phyloP scores from a whole-genome alignment of 1,140 invertebrate species.

The Micrasema minimum region DNA sequence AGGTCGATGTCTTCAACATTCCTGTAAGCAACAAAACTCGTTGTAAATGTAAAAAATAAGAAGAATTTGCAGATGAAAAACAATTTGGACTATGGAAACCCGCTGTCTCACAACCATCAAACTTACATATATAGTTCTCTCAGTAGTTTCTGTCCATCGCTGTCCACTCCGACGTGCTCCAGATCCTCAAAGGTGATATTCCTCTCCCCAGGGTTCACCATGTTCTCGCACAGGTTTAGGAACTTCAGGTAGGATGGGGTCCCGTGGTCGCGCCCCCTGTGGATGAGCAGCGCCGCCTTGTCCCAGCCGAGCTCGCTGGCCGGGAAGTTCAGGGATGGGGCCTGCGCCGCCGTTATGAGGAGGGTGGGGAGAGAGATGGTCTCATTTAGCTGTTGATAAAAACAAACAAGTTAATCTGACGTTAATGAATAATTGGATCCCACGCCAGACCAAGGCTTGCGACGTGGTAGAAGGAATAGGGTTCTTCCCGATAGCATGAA shows the following conservation, averaged over 20 bases:
- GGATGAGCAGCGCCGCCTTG: slow-evolving; percentile 68
- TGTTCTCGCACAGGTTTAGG: slow-evolving; percentile 75
- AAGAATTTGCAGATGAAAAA: too few species aligned
- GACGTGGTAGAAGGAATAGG: too few species aligned
- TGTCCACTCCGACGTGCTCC: slow-evolving; percentile 70
- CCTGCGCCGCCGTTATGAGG: slow-evolving; percentile 63
- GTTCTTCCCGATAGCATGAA: too few species aligned
- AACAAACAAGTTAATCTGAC: too few species aligned
- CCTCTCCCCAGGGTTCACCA: slow-evolving; percentile 59
- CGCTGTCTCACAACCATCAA: neutral
- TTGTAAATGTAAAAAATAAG: too few species aligned
- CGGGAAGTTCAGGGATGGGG: slow-evolving; percentile 65
- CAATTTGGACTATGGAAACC: slow-evolving; percentile 17
- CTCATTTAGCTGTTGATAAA: slow-evolving; percentile 58
- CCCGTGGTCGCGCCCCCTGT: slow-evolving; percentile 90
- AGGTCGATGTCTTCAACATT: slow-evolving; percentile 87
- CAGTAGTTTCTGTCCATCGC: slow-evolving; percentile 69
- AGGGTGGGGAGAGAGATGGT: slow-evolving; percentile 60
- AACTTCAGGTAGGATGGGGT: slow-evolving; percentile 86
- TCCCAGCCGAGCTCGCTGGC: slow-evolving; percentile 62
- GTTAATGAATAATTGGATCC: too few species aligned
- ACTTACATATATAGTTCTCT: slow-evolving; percentile 72
- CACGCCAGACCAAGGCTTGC: too few species aligned
- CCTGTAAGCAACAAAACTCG: slow-evolving; percentile 58
- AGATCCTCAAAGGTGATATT: slow-evolving; percentile 73